Evolutionary conservation across 2,888 invertebrate species (phyloP).

Genomic region (Epinotia brunnichana): DNA sequence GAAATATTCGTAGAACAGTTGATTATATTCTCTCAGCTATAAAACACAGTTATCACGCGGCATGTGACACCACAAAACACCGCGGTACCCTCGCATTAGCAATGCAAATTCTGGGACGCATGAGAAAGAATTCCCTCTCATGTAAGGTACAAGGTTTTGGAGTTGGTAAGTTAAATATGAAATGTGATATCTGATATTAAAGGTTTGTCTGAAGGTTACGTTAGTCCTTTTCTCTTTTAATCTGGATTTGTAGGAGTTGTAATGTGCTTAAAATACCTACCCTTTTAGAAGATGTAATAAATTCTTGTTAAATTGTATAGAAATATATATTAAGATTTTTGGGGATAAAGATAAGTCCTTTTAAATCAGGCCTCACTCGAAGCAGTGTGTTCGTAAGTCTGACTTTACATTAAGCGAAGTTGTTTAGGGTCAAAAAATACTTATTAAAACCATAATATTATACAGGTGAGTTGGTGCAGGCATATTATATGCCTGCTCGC

Average conservation of each 20-base stretch:
- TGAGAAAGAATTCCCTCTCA: conserved; percentile 52
- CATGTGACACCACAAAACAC: conserved; percentile 42
- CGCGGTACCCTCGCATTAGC: conserved; percentile 61
- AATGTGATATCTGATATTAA: conserved; percentile 24
- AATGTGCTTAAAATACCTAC: not conserved
- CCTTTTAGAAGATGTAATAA: not conserved
- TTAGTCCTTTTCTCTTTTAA: not conserved
- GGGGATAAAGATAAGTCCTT: not conserved
- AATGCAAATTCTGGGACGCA: conserved; percentile 68
- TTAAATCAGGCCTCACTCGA: not conserved
- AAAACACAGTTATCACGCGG: conserved; percentile 43
- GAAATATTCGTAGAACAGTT: conserved; percentile 39
- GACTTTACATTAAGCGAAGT: not conserved
- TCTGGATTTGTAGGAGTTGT: not conserved
- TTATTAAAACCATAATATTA: too few relatives aligned
- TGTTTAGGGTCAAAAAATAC: not conserved
- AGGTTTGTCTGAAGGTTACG: conserved; percentile 4
- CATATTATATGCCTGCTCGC: too few relatives aligned
- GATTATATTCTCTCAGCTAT: conserved; percentile 41
- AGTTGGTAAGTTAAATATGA: conserved; percentile 32
- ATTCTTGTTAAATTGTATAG: not conserved
- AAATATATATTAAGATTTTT: not conserved
- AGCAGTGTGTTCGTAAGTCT: too few relatives aligned
- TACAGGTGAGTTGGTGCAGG: too few relatives aligned
- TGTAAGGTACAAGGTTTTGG: conserved; percentile 46